Base-by-base conservation (phyloP, 2,888 invertebrate genomes). In the Globia sparganii region DNA sequence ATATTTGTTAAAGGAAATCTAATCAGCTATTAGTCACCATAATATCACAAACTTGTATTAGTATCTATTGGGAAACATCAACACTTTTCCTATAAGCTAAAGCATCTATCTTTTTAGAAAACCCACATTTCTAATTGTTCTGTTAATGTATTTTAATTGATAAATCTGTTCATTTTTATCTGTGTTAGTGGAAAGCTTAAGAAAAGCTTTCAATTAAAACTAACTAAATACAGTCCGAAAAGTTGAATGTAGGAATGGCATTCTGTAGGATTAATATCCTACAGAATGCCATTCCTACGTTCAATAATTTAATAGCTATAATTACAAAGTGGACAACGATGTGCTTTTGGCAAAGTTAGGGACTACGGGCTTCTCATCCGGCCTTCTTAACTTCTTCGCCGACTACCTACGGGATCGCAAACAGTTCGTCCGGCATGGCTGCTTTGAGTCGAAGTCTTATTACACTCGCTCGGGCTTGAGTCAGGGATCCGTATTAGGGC, bases 211-310 rank as follows among this genome's bases (percentile, higher is more conserved):
- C 11, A 4, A 49, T 15, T 1, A 9, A 40, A 46, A 37, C 18
- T 46, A 28, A 15, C 15, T 58, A 6, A 21, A 31, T 9, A 21
- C 25, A 40, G 9, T 13, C 15, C 11, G 18, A 77, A 53, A 75
- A 76, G n/a, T 70, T 79, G 31, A 80, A 43, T 61, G 1, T 31
- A 62, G 11, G 43, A 43, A 43, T 43, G 13, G 28, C 15, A 64
- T 69, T 6, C 13, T 34, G 15, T 40, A 49, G 15, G 18, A 25
- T 2, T n/a, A n/a, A n/a, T n/a, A n/a, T n/a, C n/a, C n/a, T n/a
- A n/a, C n/a, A n/a, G n/a, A n/a, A n/a, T n/a, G n/a, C n/a, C n/a
- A n/a, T n/a, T n/a, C n/a, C n/a, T n/a, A n/a, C n/a, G n/a, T n/a
- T n/a, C n/a, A n/a, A n/a, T n/a, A n/a, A n/a, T n/a, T 9, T 28